Conservation (phyloP, 2,113 vertebrate genomes). For the Perca fluviatilis region DNA sequence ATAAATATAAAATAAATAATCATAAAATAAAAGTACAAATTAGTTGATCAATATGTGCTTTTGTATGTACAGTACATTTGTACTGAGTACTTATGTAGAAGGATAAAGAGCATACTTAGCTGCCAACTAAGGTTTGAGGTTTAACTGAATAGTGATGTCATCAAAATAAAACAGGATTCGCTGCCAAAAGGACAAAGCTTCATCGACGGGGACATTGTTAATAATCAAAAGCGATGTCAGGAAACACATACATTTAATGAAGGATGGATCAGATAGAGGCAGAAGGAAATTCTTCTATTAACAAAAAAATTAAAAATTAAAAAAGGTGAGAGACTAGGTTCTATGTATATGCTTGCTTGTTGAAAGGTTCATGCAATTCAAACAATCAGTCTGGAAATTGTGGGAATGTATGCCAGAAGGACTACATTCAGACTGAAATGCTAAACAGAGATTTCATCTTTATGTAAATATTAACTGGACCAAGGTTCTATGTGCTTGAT, state of each 20-base stretch:
- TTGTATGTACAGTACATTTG: neutral
- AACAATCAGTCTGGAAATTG: constrained; percentile 18
- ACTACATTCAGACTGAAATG: neutral
- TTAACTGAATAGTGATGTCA: neutral
- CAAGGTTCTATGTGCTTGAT: neutral
- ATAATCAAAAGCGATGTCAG: neutral
- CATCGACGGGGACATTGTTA: neutral
- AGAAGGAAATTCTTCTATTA: neutral
- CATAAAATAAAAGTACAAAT: no score
- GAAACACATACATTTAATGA: neutral
- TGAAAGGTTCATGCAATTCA: constrained; percentile 3
- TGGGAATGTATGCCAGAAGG: neutral
- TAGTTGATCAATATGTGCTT: neutral
- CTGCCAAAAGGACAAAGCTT: neutral
- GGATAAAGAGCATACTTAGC: neutral
- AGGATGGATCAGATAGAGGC: neutral
- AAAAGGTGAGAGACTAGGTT: neutral
- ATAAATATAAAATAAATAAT: no score
- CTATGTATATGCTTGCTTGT: neutral
- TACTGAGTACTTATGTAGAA: no score
- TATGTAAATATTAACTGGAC: neutral
- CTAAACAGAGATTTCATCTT: neutral
- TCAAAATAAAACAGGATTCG: neutral
- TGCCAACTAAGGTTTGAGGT: neutral
- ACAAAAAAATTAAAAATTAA: neutral